Conservation (phyloP, 2,888 invertebrate genomes). For the Cheilosia vulpina region DNA sequence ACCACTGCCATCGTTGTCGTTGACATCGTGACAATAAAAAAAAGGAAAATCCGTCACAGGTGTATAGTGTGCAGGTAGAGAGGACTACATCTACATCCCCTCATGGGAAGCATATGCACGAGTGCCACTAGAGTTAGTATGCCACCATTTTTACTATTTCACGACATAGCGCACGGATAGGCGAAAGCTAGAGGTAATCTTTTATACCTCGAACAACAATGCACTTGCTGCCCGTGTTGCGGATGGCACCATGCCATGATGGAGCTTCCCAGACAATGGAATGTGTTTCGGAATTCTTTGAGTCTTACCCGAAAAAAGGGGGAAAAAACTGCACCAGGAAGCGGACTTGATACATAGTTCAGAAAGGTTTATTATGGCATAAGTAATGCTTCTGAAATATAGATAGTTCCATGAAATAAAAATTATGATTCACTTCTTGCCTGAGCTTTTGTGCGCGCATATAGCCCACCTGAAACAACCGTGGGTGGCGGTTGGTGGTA, state of each 20-base stretch:
- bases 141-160: conserved; percentile 47
- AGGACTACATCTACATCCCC: conserved; percentile 19
- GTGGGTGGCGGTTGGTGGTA: conserved; percentile 16
- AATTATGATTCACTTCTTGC: conserved; percentile 69
- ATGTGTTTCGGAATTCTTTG: conserved; percentile 58
- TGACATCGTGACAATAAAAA: conserved; percentile 72
- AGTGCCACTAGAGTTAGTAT: conserved; percentile 34
- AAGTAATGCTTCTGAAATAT: conserved; percentile 74
- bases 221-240: conserved; percentile 54
- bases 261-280: conserved; percentile 55
- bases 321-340: conserved; percentile 38
- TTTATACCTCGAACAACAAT: conserved; percentile 75
- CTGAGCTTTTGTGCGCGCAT: conserved; percentile 50
- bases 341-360: conserved; percentile 66
- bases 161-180: conserved; percentile 50
- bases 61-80: conserved; percentile 5
- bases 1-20: conserved; percentile 69
- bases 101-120: conserved; percentile 62
- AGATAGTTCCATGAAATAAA: conserved; percentile 70
- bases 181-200: conserved; percentile 68
- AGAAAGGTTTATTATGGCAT: conserved; percentile 69
- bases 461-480: conserved; percentile 44
- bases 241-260: conserved; percentile 64
- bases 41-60: conserved; percentile 44
- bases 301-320: conserved; percentile 12